These are phyloP conservation scores for Chymomyza amoena DNA, from an alignment of 2,888 invertebrate species.

Conservation along the genomic window DNA sequence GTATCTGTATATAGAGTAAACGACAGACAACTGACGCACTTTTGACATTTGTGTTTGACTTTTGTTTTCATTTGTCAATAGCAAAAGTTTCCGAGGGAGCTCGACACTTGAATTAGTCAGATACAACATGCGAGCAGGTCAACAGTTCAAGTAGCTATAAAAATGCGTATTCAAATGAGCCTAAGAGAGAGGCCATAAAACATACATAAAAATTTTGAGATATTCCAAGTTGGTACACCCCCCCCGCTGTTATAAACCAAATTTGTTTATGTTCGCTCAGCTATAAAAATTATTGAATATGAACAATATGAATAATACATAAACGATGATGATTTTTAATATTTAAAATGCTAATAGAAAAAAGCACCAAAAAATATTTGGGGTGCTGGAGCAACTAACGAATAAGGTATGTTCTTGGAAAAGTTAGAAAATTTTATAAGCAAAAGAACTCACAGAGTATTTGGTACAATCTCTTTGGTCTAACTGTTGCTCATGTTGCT, in stretches of 20 bases:
- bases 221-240: background rate
- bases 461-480: too few species aligned
- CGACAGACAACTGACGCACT: background rate
- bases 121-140: background rate
- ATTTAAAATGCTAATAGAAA: constrained; percentile 32
- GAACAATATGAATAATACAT: constrained; percentile 39
- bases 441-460: too few species aligned
- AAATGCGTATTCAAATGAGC: background rate
- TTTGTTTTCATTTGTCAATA: constrained; percentile 33
- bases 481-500: too few species aligned
- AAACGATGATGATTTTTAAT: constrained; percentile 31
- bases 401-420: background rate
- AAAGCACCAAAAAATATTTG: background rate
- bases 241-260: background rate
- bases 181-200: background rate
- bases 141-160: background rate
- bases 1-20: constrained; percentile 12
- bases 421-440: constrained; percentile 8
- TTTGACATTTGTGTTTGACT: constrained; percentile 27
- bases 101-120: background rate
- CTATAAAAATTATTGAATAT: constrained; percentile 51
- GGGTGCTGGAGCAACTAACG: background rate
- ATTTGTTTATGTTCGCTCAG: constrained; percentile 9
- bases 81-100: background rate
- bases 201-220: background rate